A percentile compares a stretch with the other conserved stretches of the same genome.
Conservation (phyloP, 2,113 vertebrate genomes). For the Syrmaticus mikado region DNA sequence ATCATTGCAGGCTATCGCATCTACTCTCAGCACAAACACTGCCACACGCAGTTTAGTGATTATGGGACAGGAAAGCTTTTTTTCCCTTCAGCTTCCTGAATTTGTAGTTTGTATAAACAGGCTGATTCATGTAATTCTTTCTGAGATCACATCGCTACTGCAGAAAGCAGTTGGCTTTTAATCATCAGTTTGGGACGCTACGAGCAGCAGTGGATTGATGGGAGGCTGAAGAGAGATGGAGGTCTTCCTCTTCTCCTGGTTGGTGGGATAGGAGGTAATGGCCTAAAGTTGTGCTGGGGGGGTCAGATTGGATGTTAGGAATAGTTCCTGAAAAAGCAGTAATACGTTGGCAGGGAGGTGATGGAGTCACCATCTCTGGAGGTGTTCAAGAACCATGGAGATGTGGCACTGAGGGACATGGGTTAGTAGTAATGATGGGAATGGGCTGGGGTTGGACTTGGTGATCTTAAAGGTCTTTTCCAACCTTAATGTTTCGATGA, state of each 20-base stretch:
- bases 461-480: too few species aligned
- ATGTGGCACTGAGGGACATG: too few species aligned
- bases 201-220: accelerated
- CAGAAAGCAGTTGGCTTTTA: neutral
- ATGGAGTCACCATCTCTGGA: neutral
- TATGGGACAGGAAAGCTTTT: neutral
- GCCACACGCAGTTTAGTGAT: neutral
- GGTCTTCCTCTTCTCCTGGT: too few species aligned
- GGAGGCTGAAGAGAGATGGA: too few species aligned
- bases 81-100: neutral
- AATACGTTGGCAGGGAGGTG: neutral
- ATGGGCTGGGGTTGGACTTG: too few species aligned
- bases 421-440: too few species aligned
- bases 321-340: too few species aligned
- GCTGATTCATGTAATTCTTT: neutral
- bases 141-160: neutral
- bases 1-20: neutral
- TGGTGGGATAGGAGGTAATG: too few species aligned
- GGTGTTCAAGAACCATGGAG: too few species aligned
- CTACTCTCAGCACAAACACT: neutral
- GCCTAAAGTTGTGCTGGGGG: too few species aligned
- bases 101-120: neutral
- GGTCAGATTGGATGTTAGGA: too few species aligned
- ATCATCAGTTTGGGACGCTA: neutral
- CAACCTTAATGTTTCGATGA: too few species aligned